Conservation (phyloP, 2,797 vertebrate genomes). For the Gila robusta region DNA sequence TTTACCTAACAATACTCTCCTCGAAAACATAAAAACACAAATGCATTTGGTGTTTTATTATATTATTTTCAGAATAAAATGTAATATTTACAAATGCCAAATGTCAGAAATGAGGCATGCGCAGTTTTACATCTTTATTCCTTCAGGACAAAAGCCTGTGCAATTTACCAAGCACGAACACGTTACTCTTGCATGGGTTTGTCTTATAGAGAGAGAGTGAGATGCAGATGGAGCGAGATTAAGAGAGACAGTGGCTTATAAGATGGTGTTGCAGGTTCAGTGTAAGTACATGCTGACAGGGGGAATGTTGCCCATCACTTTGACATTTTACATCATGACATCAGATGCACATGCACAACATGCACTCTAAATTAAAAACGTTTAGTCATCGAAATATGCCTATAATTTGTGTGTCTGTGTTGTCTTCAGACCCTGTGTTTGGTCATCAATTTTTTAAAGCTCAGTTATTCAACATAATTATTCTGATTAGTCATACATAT, state of each 20-base stretch:
- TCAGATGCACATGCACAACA: constrained; percentile 45
- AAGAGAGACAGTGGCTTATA: constrained; percentile 20
- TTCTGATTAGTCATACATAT: constrained; percentile 14
- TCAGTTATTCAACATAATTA: not conserved
- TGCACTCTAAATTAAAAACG: constrained; percentile 37
- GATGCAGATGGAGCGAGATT: constrained; percentile 14
- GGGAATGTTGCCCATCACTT: constrained; percentile 72
- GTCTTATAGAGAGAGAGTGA: constrained; percentile 51
- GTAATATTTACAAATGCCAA: constrained; percentile 37
- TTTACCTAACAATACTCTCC: not conserved
- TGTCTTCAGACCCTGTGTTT: not conserved
- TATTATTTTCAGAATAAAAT: constrained; percentile 8
- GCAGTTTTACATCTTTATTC: constrained; percentile 29
- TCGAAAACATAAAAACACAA: not conserved
- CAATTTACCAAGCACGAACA: constrained; percentile 64
- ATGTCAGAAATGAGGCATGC: constrained; percentile 49
- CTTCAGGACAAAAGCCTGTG: constrained; percentile 52
- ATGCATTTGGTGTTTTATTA: not conserved
- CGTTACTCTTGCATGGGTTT: constrained; percentile 75
- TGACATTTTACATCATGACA: constrained; percentile 76
- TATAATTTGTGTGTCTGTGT: not conserved
- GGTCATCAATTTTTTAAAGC: constrained; percentile 16
- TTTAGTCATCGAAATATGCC: constrained; percentile 52
- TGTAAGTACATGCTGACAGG: constrained; percentile 67
- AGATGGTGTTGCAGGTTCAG: constrained; percentile 67